Percentiles rank a stretch among this genome's conserved stretches.
These are phyloP conservation scores for Lacerta agilis DNA, from an alignment of 2,797 vertebrate genomes.

Conservation along the genomic window DNA sequence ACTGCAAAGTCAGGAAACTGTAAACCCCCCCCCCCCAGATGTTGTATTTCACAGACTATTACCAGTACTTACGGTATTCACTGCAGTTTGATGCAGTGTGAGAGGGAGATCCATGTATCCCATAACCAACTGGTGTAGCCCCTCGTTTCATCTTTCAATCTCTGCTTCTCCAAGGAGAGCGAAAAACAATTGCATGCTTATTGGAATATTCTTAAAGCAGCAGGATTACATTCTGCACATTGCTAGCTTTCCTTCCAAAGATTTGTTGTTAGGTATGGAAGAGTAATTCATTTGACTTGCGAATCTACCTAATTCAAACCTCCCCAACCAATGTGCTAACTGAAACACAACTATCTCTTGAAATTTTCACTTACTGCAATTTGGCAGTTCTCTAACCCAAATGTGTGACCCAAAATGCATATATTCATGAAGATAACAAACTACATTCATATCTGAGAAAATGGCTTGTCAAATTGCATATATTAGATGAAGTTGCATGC, in stretches of 20 bases:
- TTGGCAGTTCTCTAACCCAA: too few relatives aligned
- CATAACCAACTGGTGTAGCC: conserved; percentile 52
- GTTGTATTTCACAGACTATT: conserved; percentile 70
- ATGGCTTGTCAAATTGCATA: too few relatives aligned
- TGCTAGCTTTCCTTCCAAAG: conserved; percentile 45
- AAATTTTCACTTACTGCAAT: too few relatives aligned
- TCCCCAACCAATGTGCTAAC: too few relatives aligned
- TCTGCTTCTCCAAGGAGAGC: conserved; percentile 45
- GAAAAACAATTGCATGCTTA: conserved; percentile 61
- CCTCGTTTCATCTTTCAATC: conserved; percentile 62
- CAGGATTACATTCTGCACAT: conserved; percentile 40
- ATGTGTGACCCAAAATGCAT: too few relatives aligned
- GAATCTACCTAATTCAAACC: too few relatives aligned
- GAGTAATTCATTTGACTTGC: too few relatives aligned
- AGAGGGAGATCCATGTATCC: conserved; percentile 48
- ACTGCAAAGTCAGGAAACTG: conserved; percentile 56
- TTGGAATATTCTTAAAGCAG: conserved; percentile 58
- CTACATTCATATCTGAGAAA: too few relatives aligned
- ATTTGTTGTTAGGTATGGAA: not conserved
- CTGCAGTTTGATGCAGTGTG: conserved; percentile 53
- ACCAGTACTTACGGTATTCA: too few relatives aligned
- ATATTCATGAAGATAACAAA: too few relatives aligned
- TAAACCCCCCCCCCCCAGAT: conserved; percentile 32
- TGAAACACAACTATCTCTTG: too few relatives aligned
- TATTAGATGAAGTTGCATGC: too few relatives aligned